Percentiles rank a stretch among this genome's conserved stretches.
Evolutionary conservation across 2,113 vertebrate species (phyloP).

Genomic region (Eubucco bourcierii): DNA sequence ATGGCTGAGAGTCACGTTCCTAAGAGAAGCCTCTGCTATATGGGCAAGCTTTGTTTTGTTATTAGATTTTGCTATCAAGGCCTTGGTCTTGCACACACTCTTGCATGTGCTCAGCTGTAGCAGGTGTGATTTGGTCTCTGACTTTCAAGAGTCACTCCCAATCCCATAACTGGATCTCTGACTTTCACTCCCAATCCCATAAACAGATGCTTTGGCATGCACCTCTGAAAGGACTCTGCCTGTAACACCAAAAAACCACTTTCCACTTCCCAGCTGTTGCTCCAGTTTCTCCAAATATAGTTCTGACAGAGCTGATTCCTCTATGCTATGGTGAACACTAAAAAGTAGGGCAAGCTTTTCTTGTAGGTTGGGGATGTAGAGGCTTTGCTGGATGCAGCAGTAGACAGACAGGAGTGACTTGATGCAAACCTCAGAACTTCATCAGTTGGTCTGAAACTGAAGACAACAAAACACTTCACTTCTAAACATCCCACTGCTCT

Average conservation of each 20-base stretch:
- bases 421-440: not conserved
- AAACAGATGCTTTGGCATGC: not conserved
- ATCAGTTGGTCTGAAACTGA: not conserved
- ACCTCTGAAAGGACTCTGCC: not conserved
- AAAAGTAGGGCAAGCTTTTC: not conserved
- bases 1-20: not conserved
- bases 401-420: not conserved
- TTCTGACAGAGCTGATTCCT: not conserved
- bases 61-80: not conserved
- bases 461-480: not conserved
- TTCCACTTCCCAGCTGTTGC: not conserved
- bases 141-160: not conserved
- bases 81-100: not conserved
- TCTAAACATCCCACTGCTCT: not conserved
- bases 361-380: not conserved
- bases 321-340: not conserved
- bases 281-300: not conserved
- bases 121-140: not conserved
- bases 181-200: not conserved
- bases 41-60: not conserved
- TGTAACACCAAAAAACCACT: not conserved
- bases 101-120: not conserved
- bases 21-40: not conserved
- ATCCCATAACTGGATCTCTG: rapidly evolving
- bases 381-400: not conserved